Base-by-base conservation (phyloP, 2,888 invertebrate species). In the Andrena haemorrhoa region DNA sequence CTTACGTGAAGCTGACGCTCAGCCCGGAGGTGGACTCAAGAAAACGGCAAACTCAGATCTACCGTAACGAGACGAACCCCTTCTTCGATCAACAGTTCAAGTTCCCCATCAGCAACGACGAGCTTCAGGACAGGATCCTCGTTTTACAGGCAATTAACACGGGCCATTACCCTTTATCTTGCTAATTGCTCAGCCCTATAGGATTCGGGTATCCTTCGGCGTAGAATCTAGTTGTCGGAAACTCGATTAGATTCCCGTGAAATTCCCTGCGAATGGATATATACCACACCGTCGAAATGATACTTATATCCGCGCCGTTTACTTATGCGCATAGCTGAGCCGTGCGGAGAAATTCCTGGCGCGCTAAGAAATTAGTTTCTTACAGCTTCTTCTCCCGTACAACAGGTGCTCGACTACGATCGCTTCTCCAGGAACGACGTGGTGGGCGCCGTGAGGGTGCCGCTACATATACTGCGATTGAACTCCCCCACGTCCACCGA, bases 11-110 rank as follows among this genome's bases (percentile, higher is more conserved):
- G 5, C 95, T 98, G 7, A 95, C 96, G 58, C 94, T 98, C 20
- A 94, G 96, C n/a, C 98, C 98, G 0, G 97, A 97, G 92, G 97
- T 98, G 20, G 98, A 98, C 94, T 95, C 96, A 58, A 96, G 98
- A 64, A 97, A 97, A 84, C 96, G 98, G 4, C 98, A 98, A 94
- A 98, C 98, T 0, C 96, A 96, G 16, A 97, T 98, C 64, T 97
- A 97, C 92, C 95, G 97, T 79, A 97, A 97, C 92, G 97, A 98
- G 89, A 96, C 97, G 8, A 97, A 98, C 94, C 98, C 98, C 0
- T 97, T 97, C 94, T 98, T 98, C 94, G 97, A 98, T 94, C 98
- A 98, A 92, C 97, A 97, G 93, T 98, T 98, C 94, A 98, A 98
- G 94, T 98, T 98, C 93, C 98, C 98, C 0, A 97, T 98, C 8